Evolutionary conservation across 2,888 invertebrate genomes (phyloP).

Genomic region (Meganola albula): DNA sequence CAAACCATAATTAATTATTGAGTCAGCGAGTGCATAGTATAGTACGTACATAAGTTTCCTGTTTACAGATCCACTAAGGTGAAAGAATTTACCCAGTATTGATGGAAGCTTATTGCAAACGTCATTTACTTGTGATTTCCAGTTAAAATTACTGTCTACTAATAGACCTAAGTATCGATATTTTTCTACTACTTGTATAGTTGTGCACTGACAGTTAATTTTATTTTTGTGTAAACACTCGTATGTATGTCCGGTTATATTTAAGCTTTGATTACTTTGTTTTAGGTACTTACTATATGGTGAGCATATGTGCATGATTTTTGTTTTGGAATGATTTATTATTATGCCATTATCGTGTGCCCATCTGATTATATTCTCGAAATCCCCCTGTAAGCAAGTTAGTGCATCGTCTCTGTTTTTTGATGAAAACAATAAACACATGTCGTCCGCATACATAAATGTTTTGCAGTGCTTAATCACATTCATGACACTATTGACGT

Average conservation of each 20-base stretch:
- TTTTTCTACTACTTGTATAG: neutral
- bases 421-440: constrained; percentile 7
- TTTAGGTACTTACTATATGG: constrained; percentile 1
- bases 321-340: constrained; percentile 1
- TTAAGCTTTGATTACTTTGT: neutral
- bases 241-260: constrained; percentile 3
- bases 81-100: constrained; percentile 4
- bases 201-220: neutral
- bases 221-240: constrained; percentile 2
- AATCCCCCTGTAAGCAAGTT: neutral
- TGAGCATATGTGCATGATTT: constrained; percentile 2
- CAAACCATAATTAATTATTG: too few species aligned
- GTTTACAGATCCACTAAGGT: neutral
- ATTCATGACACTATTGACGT: constrained; percentile 16
- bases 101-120: neutral
- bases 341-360: constrained; percentile 5
- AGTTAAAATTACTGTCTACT: constrained; percentile 1
- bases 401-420: neutral
- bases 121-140: neutral
- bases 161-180: constrained; percentile 1
- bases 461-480: constrained; percentile 10
- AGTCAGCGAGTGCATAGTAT: constrained; percentile 5
- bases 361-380: constrained; percentile 3
- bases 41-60: constrained; percentile 1
- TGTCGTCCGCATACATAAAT: constrained; percentile 22